Conservation (phyloP, 2,797 vertebrate species). For the Hapalemur alaotrensis region DNA sequence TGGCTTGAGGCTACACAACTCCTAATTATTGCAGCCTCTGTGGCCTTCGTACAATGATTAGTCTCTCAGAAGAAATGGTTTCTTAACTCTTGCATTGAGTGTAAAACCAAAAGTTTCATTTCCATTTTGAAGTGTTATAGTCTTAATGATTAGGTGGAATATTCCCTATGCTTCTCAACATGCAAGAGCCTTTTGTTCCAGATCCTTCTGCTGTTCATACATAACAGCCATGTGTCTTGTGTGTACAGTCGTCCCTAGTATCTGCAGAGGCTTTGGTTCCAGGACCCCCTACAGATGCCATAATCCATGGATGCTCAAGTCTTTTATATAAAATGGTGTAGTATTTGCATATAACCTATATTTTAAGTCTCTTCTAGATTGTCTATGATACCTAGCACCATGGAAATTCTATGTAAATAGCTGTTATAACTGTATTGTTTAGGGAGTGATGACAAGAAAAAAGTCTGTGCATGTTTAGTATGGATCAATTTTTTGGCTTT, state of each 20-base stretch:
- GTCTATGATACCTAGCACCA: neutral
- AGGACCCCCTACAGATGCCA: neutral
- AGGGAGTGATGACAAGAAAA: neutral
- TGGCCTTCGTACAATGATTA: neutral
- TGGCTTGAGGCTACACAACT: neutral
- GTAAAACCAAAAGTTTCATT: neutral
- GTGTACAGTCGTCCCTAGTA: neutral
- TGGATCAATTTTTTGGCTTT: neutral
- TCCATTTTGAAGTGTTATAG: neutral
- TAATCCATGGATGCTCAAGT: neutral
- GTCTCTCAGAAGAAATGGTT: neutral
- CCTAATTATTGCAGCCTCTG: neutral
- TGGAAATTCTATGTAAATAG: neutral
- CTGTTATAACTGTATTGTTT: neutral
- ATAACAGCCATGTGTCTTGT: accelerated
- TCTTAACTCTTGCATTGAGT: neutral
- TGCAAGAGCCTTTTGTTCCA: accelerated
- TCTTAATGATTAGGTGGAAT: neutral
- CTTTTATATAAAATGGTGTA: neutral
- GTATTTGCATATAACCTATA: neutral
- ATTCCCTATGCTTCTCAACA: neutral
- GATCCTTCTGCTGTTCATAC: neutral
- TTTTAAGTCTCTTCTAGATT: neutral
- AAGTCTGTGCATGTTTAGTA: neutral
- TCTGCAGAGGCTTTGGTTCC: neutral